Evolutionary conservation across 2,113 vertebrate genomes (phyloP), one percentile per base, ranked within the genome.

Genomic region (Taxidea taxus): DNA sequence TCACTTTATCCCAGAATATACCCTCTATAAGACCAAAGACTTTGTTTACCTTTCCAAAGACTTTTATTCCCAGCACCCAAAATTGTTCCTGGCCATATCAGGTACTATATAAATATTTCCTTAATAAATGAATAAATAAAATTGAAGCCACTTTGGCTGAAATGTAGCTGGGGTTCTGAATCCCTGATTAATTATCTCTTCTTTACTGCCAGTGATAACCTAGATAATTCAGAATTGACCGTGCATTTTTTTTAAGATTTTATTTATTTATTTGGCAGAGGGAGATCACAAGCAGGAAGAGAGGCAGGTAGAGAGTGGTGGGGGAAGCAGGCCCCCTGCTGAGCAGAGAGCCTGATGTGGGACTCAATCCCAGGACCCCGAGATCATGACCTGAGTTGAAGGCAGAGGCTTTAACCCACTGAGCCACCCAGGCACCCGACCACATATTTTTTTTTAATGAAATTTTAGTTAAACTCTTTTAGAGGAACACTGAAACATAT

Each of bases 381-480:
- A 54, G 51, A 54, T 54, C 51, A 54, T 54, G 51, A 54, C 51
- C 51, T 1, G 1, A 18, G 51, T 16, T 0, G 6, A 54, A 54
- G 51, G 16, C 51, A 54, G 51, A 54, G 51, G 51, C 51, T 54
- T 54, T 18, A 54, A 54, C 16, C 51, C 51, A 54, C 51, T 54
- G 51, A 54, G 51, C 51, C 51, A 16, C 15, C 51, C 51, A 54
- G 16, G 51, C 16, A 18, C 16, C 51, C 6, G n/a, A 95, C 34
- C 27, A 64, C 21, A 62, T 60, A 39, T 54, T 91, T 91, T 77
- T 77, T 74, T 5, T 27, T 0, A 11, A 85, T 68, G 7, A 77
- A 77, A 96, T 42, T 75, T 75, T 75, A 90, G 54, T 82, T 49
- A 93, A 87, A 95, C 27, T 90, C 44, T 78, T 94, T 78, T 94